Base-by-base conservation (phyloP, 2,113 vertebrate species). In the Phrynosoma blainvillii region DNA sequence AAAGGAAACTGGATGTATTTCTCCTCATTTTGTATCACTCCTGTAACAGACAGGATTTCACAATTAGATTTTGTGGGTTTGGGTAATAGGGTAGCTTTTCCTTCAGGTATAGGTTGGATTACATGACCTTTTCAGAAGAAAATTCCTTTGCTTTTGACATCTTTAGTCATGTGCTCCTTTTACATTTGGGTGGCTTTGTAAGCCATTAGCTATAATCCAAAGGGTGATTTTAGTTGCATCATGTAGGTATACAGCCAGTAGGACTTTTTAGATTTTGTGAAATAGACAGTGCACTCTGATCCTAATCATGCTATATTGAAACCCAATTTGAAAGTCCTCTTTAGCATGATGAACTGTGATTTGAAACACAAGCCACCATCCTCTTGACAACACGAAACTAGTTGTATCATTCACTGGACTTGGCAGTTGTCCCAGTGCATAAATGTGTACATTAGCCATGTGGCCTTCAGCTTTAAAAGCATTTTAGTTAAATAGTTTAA, bases 401-500 rank as follows among this genome's bases (percentile, higher is more conserved):
- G 25, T 65, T 25, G 4, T 14, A 47, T 13, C 1, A 7, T 21
- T 56, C 66, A 21, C 36, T 87, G 36, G 30, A 10, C 25, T 23
- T 23, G 74, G 3, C 7, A 23, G 12, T 11, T 71, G 32, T 12
- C 36, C 59, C 18, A 23, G 6, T 12, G 52, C 30, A 66, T 62
- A 74, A 65, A 62, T 47, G 27, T 82, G 68, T 86, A 83, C 81
- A 87, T 84, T 86, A 87, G 71, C 86, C 86, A 66, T 70, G 1
- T 18, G 42, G 85, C 76, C 85, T 87, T 73, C 18, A 52, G 10
- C 2, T 1, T 54, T 25, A 70, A 2, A 74, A 5, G 32, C 79
- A 78, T 42, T n/a, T 54, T 89, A 86, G 87, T 90, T 89, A 82
- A 89, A 30, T 23, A 47, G 30, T 77, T 70, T 88, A 54, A n/a